Base-by-base conservation (phyloP, 2,888 invertebrate genomes). In the Conistra vaccinii region DNA sequence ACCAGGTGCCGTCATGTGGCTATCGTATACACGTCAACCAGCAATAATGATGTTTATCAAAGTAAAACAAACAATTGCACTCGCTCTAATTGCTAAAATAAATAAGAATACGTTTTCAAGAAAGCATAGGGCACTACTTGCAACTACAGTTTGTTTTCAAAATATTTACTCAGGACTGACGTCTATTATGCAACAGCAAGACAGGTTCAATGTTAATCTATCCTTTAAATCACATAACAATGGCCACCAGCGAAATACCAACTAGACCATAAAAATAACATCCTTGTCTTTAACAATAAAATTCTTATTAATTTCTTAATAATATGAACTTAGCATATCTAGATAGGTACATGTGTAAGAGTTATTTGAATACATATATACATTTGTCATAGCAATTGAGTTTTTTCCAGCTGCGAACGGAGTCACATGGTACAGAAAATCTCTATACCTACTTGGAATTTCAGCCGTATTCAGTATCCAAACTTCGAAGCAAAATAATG, bases 171-270 rank as follows among this genome's bases (percentile, higher is more conserved):
- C 10, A 29, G 29, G 2, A 17, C 45, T 26, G 45, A n/a, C 65
- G n/a, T 58, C 6, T 39, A n/a, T 62, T 76, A 3, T 70, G 23
- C 35, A 66, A 58, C 39, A 29, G 35, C 39, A 62, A 53, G 29
- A n/a, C 51, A 57, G 55, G n/a, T 69, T 81, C 35, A 57, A 66
- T 39, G 23, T 29, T 55, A 79, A 35, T 48, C 23, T 65, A 65
- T 17, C 10, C 17, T 63, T 63, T 39, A 68, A 80, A 79, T 68
- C 23, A 55, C 6, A 57, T 29, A 69, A 48, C 58, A 68, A 69
- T 66, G 7, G 58, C 57, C 69, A 61, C 26, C 69, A 53, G 76
- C 62, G 14, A 70, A 82, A 80, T 80, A 82, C 53, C 80, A 82
- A 82, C 77, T 32, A 55, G 62, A 26, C 26, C 53, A 80, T 80